Evolutionary conservation across 2,113 vertebrate genomes (phyloP), one percentile per base, ranked within the genome.

Genomic region (Salminus brasiliensis): DNA sequence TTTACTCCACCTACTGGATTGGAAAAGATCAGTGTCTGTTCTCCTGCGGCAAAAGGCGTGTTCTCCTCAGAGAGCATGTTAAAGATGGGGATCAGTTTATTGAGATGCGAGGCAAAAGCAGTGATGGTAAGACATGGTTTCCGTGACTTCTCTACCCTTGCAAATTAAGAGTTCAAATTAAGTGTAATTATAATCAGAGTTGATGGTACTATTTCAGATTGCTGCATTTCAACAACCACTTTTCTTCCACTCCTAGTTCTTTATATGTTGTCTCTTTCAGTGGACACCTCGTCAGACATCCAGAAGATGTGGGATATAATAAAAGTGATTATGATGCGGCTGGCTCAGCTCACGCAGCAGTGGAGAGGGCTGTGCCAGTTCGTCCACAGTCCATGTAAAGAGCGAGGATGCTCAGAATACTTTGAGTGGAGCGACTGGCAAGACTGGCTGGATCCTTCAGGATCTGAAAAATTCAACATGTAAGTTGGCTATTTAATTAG

Each of bases 391-490:
- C 91, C 91, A 0, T 93, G 92, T 66, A 81, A 81, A 16, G 84
- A 89, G 0, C 1, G 0, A 0, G 69, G 70, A 53, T 94, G 93
- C 25, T 78, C 81, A 0, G 81, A 78, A 0, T 91, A 87, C 67
- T 76, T 93, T 59, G 41, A 84, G 63, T 93, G 93, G 93, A 86
- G 80, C 0, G 92, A 92, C 76, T 83, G 79, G 87, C 83, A 91
- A 0, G 92, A 92, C 71, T 83, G 79, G 88, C 82, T 91, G 8
- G 53, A 81, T 0, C 63, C 75, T 25, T 2, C 21, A 2, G n/a
- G 30, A 8, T 47, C 6, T 0, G 36, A 84, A 21, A 57, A 13
- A 74, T 91, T 82, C 0, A 81, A 0, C 0, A 18, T 71, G 86
- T 87, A 86, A 30, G 72, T 68, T 32, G 39, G 10, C 9, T 7